Evolutionary conservation across 2,888 invertebrate species (phyloP).

Genomic region (Drosophila parthenogenetica): DNA sequence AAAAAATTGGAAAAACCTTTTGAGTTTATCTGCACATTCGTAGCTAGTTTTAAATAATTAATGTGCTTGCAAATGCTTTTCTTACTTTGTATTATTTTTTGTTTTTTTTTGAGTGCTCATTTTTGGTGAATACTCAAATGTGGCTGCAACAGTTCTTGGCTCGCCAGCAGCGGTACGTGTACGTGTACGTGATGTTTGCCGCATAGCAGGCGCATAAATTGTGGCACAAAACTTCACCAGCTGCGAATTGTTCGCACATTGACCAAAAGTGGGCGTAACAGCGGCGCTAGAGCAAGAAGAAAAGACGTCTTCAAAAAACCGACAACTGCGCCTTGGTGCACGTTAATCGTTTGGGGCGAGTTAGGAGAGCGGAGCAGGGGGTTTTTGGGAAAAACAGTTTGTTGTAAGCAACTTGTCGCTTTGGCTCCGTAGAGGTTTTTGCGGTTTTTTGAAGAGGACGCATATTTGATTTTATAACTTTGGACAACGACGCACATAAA

Average conservation of each 20-base stretch:
- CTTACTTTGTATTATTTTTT: slow-evolving; percentile 7
- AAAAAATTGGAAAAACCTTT: slow-evolving; percentile 28
- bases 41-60: slow-evolving; percentile 76
- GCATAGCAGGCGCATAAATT: slow-evolving; percentile 69
- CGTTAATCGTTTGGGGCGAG: slow-evolving; percentile 49
- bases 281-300: neutral
- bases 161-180: slow-evolving; percentile 2
- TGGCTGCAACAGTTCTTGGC: slow-evolving; percentile 43
- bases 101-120: slow-evolving; percentile 1
- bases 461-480: slow-evolving; percentile 78
- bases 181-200: slow-evolving; percentile 61
- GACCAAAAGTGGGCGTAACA: slow-evolving; percentile 25
- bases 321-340: slow-evolving; percentile 56
- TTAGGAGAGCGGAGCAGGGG: too few relatives aligned
- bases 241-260: slow-evolving; percentile 74
- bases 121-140: slow-evolving; percentile 27
- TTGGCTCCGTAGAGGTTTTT: slow-evolving; percentile 41
- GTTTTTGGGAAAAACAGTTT: too few relatives aligned
- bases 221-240: slow-evolving; percentile 34
- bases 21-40: slow-evolving; percentile 58
- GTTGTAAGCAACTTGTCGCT: slow-evolving; percentile 63
- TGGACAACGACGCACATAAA: slow-evolving; percentile 73
- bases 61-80: slow-evolving; percentile 59
- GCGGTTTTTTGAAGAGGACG: slow-evolving; percentile 34
- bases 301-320: slow-evolving; percentile 23